Evolutionary conservation across 1,140 invertebrate species (phyloP).

Genomic region (Pararge aegeria): DNA sequence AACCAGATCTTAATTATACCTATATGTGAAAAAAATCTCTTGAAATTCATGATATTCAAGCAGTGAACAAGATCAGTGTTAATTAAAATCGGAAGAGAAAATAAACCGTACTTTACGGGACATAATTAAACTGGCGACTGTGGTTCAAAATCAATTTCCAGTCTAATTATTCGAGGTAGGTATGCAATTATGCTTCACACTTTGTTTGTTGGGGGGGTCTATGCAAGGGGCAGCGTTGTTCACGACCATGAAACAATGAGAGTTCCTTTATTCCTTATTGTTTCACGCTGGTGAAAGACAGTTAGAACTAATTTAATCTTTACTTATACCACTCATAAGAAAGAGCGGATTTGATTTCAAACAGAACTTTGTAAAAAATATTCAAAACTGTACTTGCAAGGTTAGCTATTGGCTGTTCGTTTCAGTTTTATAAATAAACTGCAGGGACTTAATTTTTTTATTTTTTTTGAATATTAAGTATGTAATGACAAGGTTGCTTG

Average conservation of each 20-base stretch:
- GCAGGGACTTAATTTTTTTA: no score
- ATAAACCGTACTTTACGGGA: neutral
- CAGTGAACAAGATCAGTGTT: neutral
- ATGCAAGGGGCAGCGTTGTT: neutral
- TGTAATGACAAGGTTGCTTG: no score
- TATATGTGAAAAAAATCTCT: neutral
- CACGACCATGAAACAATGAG: neutral
- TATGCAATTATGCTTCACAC: neutral
- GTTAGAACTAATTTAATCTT: no score
- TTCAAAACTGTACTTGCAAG: no score
- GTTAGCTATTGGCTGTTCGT: no score
- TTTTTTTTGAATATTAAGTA: no score
- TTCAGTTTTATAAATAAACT: no score
- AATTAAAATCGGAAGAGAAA: slow-evolving; percentile 3
- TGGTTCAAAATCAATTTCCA: slow-evolving; percentile 5
- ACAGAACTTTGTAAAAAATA: no score
- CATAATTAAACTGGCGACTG: slow-evolving; percentile 6
- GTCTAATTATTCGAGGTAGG: slow-evolving; percentile 1
- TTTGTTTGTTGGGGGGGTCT: neutral
- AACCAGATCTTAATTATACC: neutral
- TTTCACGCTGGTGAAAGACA: no score
- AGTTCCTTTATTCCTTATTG: neutral
- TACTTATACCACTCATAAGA: no score
- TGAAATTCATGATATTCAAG: neutral
- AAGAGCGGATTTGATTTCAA: no score